Evolutionary conservation across 1,140 invertebrate species (phyloP).

Genomic region (Trialeurodes vaporariorum): DNA sequence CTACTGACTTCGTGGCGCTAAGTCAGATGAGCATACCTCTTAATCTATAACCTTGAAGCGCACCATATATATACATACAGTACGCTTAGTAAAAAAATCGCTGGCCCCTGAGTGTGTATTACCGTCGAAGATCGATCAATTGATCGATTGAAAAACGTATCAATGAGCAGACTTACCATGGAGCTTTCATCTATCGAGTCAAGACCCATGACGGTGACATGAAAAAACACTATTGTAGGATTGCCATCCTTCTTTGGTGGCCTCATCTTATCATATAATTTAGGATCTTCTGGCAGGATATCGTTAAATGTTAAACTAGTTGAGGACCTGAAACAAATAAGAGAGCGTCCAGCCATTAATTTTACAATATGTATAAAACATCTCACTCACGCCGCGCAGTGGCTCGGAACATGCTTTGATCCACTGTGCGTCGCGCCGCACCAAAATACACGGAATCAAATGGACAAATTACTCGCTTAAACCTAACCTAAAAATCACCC

Average conservation of each 20-base stretch:
- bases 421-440: too few species aligned
- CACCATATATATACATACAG: too few species aligned
- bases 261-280: slow-evolving; percentile 78
- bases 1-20: too few species aligned
- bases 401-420: too few species aligned
- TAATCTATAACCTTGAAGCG: too few species aligned
- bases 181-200: slow-evolving; percentile 87
- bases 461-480: too few species aligned
- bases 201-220: slow-evolving; percentile 83
- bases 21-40: too few species aligned
- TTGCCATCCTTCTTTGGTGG: slow-evolving; percentile 77
- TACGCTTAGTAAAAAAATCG: background rate
- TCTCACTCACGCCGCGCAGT: too few species aligned
- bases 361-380: too few species aligned
- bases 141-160: background rate
- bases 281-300: slow-evolving; percentile 70
- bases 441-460: too few species aligned
- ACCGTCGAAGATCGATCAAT: background rate
- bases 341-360: too few species aligned
- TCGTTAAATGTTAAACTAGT: slow-evolving; percentile 66
- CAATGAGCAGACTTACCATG: slow-evolving; percentile 50
- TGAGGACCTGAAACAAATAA: slow-evolving; percentile 35
- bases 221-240: slow-evolving; percentile 75
- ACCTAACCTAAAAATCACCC: too few species aligned
- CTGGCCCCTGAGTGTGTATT: background rate